Evolutionary conservation across 2,113 vertebrate genomes (phyloP).

Genomic region (Bostrychus sinensis): DNA sequence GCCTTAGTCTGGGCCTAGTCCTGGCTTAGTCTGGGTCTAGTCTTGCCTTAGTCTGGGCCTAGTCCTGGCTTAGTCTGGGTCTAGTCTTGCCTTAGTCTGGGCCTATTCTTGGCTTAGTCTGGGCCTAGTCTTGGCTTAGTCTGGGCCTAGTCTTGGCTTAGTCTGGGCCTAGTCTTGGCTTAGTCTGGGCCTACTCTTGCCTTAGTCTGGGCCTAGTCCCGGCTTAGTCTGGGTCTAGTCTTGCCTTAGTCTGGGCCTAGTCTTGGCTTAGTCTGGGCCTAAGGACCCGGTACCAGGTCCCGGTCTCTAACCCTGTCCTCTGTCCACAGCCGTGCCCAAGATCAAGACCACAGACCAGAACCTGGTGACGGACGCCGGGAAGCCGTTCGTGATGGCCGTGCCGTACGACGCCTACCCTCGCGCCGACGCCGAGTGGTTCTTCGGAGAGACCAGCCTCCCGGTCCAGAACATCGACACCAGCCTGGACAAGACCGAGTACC

Average conservation of each 20-base stretch:
- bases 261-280: background rate
- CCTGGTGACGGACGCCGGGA: constrained; percentile 92
- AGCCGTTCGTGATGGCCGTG: constrained; percentile 90
- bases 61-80: background rate
- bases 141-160: background rate
- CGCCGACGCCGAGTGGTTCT: constrained; percentile 93
- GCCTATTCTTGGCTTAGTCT: background rate
- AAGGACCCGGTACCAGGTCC: background rate
- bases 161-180: background rate
- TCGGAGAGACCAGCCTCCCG: constrained; percentile 82
- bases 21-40: background rate
- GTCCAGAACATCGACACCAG: constrained; percentile 90
- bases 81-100: background rate
- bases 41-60: background rate
- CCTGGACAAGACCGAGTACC: constrained; percentile 87
- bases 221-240: background rate
- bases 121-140: background rate
- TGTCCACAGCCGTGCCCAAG: constrained; percentile 86
- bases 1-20: background rate
- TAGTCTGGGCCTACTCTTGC: background rate
- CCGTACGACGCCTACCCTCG: constrained; percentile 95
- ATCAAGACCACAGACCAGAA: constrained; percentile 95
- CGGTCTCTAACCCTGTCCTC: background rate
- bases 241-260: background rate
- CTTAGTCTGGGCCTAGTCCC: background rate